phyloP scores from a whole-genome alignment of 1,140 invertebrate species.

The Callitettix versicolor region DNA sequence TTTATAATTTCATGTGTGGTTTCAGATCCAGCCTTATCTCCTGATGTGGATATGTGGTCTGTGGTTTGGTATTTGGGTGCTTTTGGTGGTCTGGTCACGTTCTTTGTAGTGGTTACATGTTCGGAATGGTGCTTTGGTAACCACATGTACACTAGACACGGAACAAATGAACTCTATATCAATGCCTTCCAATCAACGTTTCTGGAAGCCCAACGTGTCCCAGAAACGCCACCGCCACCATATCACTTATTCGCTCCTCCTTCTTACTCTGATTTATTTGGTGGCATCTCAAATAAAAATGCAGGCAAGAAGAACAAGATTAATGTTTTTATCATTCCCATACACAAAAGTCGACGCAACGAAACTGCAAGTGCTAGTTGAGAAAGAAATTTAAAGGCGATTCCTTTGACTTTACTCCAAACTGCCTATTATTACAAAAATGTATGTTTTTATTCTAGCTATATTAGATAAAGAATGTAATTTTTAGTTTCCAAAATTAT shows the following conservation, averaged over 20 bases:
- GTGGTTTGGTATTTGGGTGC: conserved; percentile 49
- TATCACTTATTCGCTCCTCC: conserved; percentile 49
- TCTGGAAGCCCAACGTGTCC: conserved; percentile 19
- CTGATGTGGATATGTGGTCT: conserved; percentile 38
- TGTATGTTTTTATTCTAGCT: no score
- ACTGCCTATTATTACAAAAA: no score
- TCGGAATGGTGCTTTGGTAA: conserved; percentile 45
- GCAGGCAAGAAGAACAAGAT: conserved; percentile 4
- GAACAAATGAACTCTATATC: conserved; percentile 23
- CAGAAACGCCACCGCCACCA: conserved; percentile 41
- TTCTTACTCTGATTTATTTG: conserved; percentile 35
- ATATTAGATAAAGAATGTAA: no score
- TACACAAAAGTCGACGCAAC: neutral
- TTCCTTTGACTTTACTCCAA: no score
- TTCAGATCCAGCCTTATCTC: conserved; percentile 1
- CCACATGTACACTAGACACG: conserved; percentile 24
- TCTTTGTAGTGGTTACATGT: conserved; percentile 48
- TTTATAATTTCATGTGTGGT: no score
- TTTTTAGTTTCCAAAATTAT: no score
- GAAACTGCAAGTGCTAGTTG: no score
- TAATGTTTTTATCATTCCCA: conserved; percentile 4
- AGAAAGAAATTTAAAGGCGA: no score
- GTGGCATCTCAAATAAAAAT: neutral
- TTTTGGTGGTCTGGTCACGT: conserved; percentile 44
- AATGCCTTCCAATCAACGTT: conserved; percentile 7